Evolutionary conservation across 2,797 vertebrate species (phyloP).

Genomic region (Loriculus beryllinus): DNA sequence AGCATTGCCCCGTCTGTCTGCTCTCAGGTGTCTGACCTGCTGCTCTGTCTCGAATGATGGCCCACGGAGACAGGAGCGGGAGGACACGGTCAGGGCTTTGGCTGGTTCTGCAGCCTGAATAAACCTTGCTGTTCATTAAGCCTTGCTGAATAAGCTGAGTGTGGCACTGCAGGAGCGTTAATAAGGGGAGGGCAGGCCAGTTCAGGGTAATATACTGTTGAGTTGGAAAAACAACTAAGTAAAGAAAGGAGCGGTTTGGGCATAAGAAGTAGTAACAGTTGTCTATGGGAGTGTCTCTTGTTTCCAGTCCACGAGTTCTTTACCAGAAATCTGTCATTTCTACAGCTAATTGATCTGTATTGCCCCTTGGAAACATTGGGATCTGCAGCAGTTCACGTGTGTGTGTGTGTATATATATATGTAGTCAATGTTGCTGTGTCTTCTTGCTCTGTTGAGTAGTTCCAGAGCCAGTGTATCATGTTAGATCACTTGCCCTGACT

Average conservation of each 20-base stretch:
- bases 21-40: background rate
- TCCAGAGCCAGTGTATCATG: fast-evolving
- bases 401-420: no score
- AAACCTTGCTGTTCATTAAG: background rate
- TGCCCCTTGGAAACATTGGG: fast-evolving
- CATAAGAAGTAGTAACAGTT: background rate
- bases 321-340: background rate
- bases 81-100: background rate
- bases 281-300: background rate
- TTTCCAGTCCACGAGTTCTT: background rate
- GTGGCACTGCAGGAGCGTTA: background rate
- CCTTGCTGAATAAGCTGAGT: background rate
- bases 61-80: fast-evolving
- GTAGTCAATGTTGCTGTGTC: background rate
- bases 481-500: fast-evolving
- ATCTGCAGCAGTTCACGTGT: background rate
- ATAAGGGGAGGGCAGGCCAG: background rate
- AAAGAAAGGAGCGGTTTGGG: no score
- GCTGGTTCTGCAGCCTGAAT: background rate
- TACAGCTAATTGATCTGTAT: background rate
- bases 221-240: background rate
- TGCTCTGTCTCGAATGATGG: no score
- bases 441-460: background rate
- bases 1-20: fast-evolving
- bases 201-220: fast-evolving